These are phyloP conservation scores for Sphenodon punctatus DNA, from an alignment of 2,797 vertebrate genomes.

Conservation along the genomic window DNA sequence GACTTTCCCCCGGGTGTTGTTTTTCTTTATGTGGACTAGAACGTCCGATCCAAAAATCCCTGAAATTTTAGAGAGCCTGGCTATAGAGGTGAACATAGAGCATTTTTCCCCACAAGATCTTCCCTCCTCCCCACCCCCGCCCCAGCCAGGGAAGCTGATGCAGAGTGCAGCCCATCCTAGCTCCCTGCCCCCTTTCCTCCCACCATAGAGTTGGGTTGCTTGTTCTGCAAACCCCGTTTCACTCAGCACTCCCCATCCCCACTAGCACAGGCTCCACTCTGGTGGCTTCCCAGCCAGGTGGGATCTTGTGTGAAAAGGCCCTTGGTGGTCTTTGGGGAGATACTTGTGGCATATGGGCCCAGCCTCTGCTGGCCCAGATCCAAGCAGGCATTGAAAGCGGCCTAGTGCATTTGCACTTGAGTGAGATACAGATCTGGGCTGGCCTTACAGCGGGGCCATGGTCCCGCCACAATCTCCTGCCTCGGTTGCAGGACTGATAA, in stretches of 20 bases:
- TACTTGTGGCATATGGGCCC: background rate
- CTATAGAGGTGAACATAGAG: background rate
- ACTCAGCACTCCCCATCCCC: too few relatives aligned
- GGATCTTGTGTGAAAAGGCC: too few relatives aligned
- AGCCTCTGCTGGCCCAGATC: background rate
- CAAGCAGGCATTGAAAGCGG: background rate
- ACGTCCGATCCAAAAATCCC: background rate
- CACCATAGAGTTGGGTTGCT: too few relatives aligned
- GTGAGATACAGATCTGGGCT: background rate
- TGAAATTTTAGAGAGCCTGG: background rate
- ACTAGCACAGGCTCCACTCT: background rate
- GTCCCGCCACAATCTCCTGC: background rate
- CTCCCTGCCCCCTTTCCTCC: too few relatives aligned
- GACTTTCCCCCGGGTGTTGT: background rate
- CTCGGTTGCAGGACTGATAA: background rate
- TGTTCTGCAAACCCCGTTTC: too few relatives aligned
- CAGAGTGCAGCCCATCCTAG: too few relatives aligned
- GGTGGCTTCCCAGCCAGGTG: too few relatives aligned
- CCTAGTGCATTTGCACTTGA: background rate
- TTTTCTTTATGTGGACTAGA: background rate
- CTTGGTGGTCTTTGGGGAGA: too few relatives aligned
- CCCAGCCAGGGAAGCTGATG: too few relatives aligned
- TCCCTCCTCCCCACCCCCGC: too few relatives aligned
- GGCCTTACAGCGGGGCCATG: background rate
- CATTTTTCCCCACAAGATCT: too few relatives aligned